Evolutionary conservation across 1,140 invertebrate genomes (phyloP).

Genomic region (Armadillidium nasatum): DNA sequence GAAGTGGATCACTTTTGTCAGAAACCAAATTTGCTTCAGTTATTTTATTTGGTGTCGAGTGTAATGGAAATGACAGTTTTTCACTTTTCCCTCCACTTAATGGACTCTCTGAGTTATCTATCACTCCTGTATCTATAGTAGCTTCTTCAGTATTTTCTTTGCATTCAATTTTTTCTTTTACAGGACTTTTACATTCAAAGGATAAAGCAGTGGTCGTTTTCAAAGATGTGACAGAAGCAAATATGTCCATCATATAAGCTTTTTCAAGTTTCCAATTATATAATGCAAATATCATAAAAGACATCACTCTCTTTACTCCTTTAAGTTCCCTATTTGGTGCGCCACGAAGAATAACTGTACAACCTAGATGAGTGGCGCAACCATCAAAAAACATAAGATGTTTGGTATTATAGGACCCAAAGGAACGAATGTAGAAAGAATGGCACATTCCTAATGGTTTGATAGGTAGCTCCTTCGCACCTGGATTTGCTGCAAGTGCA

Average conservation of each 20-base stretch:
- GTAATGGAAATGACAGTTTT: conserved; percentile 1
- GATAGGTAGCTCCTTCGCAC: conserved; percentile 62
- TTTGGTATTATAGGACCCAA: conserved; percentile 79
- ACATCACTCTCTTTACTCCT: conserved; percentile 74
- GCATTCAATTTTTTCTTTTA: not conserved
- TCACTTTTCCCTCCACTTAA: not conserved
- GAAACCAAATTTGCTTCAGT: conserved; percentile 45
- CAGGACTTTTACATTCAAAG: no score
- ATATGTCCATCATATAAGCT: conserved; percentile 62
- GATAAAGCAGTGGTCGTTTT: no score
- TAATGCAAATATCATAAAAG: conserved; percentile 74
- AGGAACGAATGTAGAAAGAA: conserved; percentile 73
- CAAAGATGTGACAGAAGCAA: conserved; percentile 25
- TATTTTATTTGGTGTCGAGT: conserved; percentile 17
- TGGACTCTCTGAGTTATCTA: not conserved
- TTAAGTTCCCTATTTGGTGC: conserved; percentile 68
- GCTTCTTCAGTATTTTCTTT: not conserved
- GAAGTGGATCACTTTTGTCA: conserved; percentile 51
- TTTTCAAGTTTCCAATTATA: conserved; percentile 89
- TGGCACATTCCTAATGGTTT: conserved; percentile 81
- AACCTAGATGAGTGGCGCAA: conserved; percentile 76
- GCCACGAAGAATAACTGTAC: conserved; percentile 82
- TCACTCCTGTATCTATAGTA: not conserved
- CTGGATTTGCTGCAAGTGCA: no score
- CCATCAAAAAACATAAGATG: conserved; percentile 89